Percentiles rank a stretch among this genome's conserved stretches.
phyloP scores from a whole-genome alignment of 2,797 vertebrate species.

The Fringilla coelebs region DNA sequence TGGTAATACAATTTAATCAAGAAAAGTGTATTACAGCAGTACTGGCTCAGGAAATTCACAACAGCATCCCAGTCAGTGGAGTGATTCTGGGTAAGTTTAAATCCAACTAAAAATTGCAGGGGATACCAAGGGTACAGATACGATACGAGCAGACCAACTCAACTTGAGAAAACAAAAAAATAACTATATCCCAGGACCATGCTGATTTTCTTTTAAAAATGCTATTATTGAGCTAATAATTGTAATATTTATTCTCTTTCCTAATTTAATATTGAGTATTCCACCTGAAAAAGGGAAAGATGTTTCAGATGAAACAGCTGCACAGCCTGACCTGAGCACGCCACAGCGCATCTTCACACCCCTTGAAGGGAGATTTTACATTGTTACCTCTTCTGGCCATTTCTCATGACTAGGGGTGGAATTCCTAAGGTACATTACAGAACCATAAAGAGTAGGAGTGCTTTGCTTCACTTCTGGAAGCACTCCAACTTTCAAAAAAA shows the following conservation, averaged over 20 bases:
- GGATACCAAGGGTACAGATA: background rate
- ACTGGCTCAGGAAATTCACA: background rate
- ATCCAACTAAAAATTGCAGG: background rate
- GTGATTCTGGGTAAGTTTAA: background rate
- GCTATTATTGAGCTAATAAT: background rate
- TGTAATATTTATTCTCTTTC: background rate
- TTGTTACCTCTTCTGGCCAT: background rate
- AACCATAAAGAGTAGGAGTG: background rate
- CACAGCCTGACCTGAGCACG: background rate
- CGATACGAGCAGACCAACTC: background rate
- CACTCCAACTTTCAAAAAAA: background rate
- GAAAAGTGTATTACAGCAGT: background rate
- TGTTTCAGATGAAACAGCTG: background rate
- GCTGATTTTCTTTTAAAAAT: background rate
- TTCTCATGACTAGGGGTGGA: background rate
- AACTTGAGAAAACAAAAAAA: background rate
- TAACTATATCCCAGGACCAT: background rate
- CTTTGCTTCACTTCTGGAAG: background rate
- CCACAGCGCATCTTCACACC: accelerated
- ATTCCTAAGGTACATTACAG: background rate
- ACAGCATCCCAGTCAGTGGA: background rate
- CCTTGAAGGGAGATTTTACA: background rate
- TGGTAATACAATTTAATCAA: background rate
- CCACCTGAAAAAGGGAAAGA: background rate
- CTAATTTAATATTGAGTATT: background rate